A percentile compares a stretch with the other conserved stretches of the same genome.
These are phyloP conservation scores for Antechinus flavipes DNA, from an alignment of 2,113 vertebrate species.

Conservation along the genomic window DNA sequence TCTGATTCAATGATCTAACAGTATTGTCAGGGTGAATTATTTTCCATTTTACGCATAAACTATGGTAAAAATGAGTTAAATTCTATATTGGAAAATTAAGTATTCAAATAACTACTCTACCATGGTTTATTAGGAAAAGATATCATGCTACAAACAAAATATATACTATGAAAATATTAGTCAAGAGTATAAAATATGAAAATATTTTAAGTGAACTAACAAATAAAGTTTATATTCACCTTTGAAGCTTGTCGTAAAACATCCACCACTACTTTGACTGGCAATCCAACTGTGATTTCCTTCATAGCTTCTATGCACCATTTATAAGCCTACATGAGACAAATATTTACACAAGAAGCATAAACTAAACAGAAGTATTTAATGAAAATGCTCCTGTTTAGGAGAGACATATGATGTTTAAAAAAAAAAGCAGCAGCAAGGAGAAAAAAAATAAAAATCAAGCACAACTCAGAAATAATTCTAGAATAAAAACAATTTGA, in stretches of 20 bases:
- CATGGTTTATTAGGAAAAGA: neutral
- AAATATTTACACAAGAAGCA: constrained; percentile 53
- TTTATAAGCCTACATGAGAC: constrained; percentile 92
- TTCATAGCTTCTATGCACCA: constrained; percentile 99
- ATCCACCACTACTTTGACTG: constrained; percentile 98
- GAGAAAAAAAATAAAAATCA: neutral
- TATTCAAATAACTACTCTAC: constrained; percentile 31
- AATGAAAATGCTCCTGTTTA: constrained; percentile 28
- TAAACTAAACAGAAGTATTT: neutral
- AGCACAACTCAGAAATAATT: neutral
- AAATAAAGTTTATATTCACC: constrained; percentile 82
- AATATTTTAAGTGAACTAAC: neutral
- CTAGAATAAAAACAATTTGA: neutral
- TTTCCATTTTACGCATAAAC: constrained; percentile 22
- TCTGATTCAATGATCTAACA: neutral
- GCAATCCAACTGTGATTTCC: constrained; percentile 95
- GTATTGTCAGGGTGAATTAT: constrained; percentile 16
- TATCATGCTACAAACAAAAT: neutral
- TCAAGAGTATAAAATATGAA: constrained; percentile 1
- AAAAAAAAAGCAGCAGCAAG: constrained; percentile 5
- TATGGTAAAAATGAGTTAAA: constrained; percentile 36
- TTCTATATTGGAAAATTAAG: neutral
- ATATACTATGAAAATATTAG: neutral
- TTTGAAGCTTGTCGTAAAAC: constrained; percentile 98
- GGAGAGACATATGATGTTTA: neutral